Percentiles rank a stretch among this genome's conserved stretches.
phyloP scores from a whole-genome alignment of 2,113 vertebrate species.

The Taxidea taxus region DNA sequence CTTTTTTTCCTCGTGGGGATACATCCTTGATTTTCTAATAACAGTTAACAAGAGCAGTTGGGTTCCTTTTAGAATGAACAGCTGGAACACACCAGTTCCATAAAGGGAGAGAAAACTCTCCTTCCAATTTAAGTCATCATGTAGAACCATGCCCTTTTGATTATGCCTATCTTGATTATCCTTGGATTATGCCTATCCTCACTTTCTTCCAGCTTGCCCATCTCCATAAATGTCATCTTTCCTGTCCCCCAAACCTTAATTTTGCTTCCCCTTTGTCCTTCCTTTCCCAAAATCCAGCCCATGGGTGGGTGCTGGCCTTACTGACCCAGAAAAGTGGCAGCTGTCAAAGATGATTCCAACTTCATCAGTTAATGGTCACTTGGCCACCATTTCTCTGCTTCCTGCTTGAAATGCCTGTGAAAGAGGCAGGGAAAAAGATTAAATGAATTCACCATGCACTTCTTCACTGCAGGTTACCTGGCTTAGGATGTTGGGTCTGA shows the following conservation, averaged over 20 bases:
- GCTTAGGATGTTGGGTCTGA: neutral
- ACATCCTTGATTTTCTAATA: slow-evolving; percentile 29
- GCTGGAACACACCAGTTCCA: neutral
- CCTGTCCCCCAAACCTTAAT: neutral
- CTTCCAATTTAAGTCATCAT: neutral
- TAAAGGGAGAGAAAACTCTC: neutral
- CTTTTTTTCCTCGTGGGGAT: neutral
- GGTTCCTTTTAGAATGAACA: slow-evolving; percentile 46
- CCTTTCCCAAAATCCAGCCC: neutral
- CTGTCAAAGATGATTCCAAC: neutral
- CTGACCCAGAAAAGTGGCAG: neutral
- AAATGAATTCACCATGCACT: neutral
- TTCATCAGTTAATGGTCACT: neutral
- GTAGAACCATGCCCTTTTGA: neutral
- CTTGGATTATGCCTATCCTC: neutral
- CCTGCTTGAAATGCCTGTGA: neutral
- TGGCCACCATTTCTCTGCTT: neutral
- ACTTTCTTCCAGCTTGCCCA: neutral
- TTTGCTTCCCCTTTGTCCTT: neutral
- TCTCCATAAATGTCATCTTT: neutral
- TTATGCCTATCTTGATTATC: neutral
- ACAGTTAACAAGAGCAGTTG: slow-evolving; percentile 37
- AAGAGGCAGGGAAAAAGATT: neutral
- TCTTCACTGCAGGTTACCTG: neutral
- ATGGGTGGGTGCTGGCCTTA: neutral